A percentile compares a stretch with the other conserved stretches of the same genome.
Evolutionary conservation across 1,140 invertebrate genomes (phyloP).

Genomic region (Euborellia annulipes): DNA sequence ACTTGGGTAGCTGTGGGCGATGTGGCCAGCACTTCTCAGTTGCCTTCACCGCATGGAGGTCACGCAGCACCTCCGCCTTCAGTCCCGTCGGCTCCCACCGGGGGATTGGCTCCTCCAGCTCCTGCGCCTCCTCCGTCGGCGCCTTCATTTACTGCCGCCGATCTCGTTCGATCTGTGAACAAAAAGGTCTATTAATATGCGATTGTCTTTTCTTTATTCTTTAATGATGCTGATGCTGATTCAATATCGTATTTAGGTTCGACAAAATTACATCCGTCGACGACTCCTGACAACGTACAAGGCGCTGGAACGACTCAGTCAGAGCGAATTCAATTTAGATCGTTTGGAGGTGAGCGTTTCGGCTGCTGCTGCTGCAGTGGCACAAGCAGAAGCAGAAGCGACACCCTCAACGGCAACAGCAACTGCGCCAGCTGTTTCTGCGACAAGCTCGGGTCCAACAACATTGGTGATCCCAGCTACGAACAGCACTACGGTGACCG

Average conservation of each 20-base stretch:
- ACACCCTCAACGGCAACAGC: slow-evolving; percentile 12
- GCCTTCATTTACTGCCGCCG: slow-evolving; percentile 46
- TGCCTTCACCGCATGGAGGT: slow-evolving; percentile 54
- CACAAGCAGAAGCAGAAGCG: slow-evolving; percentile 10
- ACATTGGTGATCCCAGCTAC: slow-evolving; percentile 7
- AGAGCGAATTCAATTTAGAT: slow-evolving; percentile 68
- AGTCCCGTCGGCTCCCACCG: slow-evolving; percentile 24
- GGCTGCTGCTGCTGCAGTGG: slow-evolving; percentile 22
- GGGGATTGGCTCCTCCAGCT: slow-evolving; percentile 22
- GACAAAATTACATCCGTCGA: slow-evolving; percentile 55
- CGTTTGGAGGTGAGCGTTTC: slow-evolving; percentile 43
- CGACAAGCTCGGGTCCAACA: slow-evolving; percentile 5
- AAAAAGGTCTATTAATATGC: no score
- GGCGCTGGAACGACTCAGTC: slow-evolving; percentile 60
- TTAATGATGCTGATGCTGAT: no score
- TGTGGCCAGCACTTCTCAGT: slow-evolving; percentile 46
- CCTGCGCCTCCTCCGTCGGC: slow-evolving; percentile 29
- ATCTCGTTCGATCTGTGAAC: slow-evolving; percentile 61
- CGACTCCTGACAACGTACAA: slow-evolving; percentile 63
- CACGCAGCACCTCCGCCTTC: slow-evolving; percentile 30
- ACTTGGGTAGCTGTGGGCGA: slow-evolving; percentile 74
- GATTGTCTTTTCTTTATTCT: no score
- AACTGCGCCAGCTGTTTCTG: not conserved
- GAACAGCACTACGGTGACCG: not conserved
- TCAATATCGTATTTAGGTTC: no score